Evolutionary conservation across 1,140 invertebrate species (phyloP), one percentile per base, ranked within the genome.

Genomic region (Nylanderia fulva): DNA sequence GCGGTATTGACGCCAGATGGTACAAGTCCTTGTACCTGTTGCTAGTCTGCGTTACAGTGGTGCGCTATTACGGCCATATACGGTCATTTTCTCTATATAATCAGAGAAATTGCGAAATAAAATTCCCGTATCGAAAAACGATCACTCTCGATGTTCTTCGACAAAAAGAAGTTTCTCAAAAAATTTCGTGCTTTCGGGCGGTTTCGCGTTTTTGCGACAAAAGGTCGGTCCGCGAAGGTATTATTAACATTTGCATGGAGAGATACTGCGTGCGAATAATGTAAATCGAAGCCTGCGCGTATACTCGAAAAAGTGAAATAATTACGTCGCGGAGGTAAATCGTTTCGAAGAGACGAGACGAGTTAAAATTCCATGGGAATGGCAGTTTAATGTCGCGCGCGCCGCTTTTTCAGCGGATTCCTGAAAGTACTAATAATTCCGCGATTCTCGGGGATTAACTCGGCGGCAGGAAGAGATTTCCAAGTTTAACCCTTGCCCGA

Each of bases 21-120:
- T 66, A 9, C 61, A n/a, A 68, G 18, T 68, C 13, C 61, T 68
- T 66, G 76, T 79, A 79, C 76, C 76, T 79, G 76, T 79, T 79
- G 76, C 76, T 83, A 72, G 66, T 83, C 42, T 42, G 27, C 68
- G 42, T 48, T 21, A 36, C 29, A 69, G 29, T 21, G 27, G 39
- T 13, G 42, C 68, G n/a, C 27, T 74, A 74, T 74, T 69, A 80
- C 29, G 18, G 18, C n/a, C 54, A 83, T n/a, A n/a, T n/a, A n/a
- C n/a, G n/a, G 29, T 72, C 56, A 74, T 74, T 83, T 83, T 61
- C 45, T 15, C 15, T 54, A 0, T 54, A 0, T 54, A 68, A 68
- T 68, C 63, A n/a, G 33, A 52, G 33, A 21, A 36, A 58, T 56
- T 36, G 39, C 15, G 21, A 6, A 52, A 29, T 54, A 39, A 56